A percentile compares a stretch with the other conserved stretches of the same genome.
Conservation (phyloP, 2,888 invertebrate genomes). For the Prostheceraeus crozeri region DNA sequence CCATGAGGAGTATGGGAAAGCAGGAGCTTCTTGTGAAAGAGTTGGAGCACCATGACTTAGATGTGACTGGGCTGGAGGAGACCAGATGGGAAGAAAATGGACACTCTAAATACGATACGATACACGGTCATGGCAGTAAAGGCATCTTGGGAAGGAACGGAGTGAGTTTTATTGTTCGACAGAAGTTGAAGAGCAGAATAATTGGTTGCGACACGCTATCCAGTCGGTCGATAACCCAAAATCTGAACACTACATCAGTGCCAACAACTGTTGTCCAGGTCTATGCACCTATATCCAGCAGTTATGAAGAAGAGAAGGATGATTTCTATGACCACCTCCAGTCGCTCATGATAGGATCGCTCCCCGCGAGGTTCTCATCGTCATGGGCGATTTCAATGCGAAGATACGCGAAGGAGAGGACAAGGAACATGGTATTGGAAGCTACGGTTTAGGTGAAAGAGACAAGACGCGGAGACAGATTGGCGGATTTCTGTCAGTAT, state of each 20-base stretch:
- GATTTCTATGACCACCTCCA: slow-evolving; percentile 14
- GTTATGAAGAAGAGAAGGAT: slow-evolving; percentile 4
- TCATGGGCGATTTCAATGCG: slow-evolving; percentile 23
- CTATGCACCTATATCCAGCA: neutral
- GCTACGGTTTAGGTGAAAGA: neutral
- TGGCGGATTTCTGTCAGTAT: slow-evolving; percentile 5
- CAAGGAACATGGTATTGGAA: slow-evolving; percentile 5
- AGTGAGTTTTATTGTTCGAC: neutral
- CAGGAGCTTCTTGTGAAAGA: too few species aligned
- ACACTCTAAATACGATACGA: too few species aligned
- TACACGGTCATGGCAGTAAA: neutral
- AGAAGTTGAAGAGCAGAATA: neutral
- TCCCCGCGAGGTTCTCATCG: slow-evolving; percentile 9
- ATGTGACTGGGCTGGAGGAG: too few species aligned
- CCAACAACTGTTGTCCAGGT: neutral
- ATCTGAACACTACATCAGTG: neutral
- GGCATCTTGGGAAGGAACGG: neutral
- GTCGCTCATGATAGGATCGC: neutral
- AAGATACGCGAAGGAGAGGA: slow-evolving; percentile 12
- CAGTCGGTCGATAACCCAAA: neutral
- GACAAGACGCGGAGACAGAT: slow-evolving; percentile 1
- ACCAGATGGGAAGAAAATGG: too few species aligned
- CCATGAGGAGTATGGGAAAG: too few species aligned
- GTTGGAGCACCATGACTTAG: too few species aligned
- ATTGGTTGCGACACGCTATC: slow-evolving; percentile 8